phyloP scores from a whole-genome alignment of 2,113 vertebrate species.

The Apodemus speciosus region DNA sequence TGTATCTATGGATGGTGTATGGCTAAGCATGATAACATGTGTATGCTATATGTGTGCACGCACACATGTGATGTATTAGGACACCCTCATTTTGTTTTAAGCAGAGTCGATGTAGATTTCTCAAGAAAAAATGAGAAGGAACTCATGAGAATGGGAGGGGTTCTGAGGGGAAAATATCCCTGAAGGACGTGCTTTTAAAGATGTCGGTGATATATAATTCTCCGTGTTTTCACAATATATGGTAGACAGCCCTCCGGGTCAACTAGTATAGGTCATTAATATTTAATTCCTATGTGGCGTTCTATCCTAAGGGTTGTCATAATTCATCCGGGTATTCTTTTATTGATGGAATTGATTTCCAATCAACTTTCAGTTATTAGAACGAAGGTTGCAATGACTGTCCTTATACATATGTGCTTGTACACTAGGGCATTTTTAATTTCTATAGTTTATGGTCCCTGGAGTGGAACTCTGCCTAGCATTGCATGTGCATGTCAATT shows the following conservation, averaged over 20 bases:
- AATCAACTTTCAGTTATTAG: constrained; percentile 57
- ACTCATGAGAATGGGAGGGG: neutral
- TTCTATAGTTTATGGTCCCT: constrained; percentile 7
- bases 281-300: constrained; percentile 61
- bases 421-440: constrained; percentile 35
- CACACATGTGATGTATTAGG: neutral
- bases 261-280: constrained; percentile 59
- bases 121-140: neutral
- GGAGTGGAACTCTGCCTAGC: constrained; percentile 23
- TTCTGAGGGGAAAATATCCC: no score
- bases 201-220: neutral
- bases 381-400: constrained; percentile 4
- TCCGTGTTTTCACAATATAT: neutral
- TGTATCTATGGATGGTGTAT: neutral
- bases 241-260: constrained; percentile 19
- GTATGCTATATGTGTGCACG: neutral
- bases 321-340: constrained; percentile 51
- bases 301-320: constrained; percentile 31
- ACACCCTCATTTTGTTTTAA: neutral
- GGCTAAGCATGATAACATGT: neutral
- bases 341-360: constrained; percentile 62
- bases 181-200: constrained; percentile 36
- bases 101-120: no score
- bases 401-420: neutral
- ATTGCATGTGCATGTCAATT: constrained; percentile 50